Conservation (phyloP, 2,888 invertebrate species). For the Cepaea hortensis region DNA sequence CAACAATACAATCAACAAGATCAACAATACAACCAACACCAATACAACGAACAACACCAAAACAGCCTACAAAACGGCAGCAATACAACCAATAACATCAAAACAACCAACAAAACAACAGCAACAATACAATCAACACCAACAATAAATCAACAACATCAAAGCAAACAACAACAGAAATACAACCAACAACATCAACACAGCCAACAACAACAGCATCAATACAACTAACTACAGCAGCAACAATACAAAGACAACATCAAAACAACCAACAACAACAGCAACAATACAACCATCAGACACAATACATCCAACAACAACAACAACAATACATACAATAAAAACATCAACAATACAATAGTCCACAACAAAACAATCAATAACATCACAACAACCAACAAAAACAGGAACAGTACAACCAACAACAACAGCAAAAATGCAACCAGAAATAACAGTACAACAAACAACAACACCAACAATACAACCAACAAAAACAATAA, state of each 20-base stretch:
- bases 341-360: neutral
- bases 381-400: neutral
- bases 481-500: neutral
- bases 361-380: neutral
- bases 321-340: neutral
- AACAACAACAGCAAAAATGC: neutral
- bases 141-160: neutral
- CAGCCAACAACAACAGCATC: neutral
- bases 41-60: neutral
- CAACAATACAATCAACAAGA: neutral
- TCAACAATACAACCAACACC: constrained; percentile 2
- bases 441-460: neutral
- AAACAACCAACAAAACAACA: neutral
- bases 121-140: neutral
- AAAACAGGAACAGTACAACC: neutral
- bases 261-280: no score
- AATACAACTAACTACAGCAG: neutral
- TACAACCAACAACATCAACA: neutral
- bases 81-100: no score
- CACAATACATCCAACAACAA: no score
- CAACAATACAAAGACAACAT: neutral
- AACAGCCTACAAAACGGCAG: neutral
- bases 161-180: neutral
- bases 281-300: no score
- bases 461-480: neutral